Conservation (phyloP, 2,888 invertebrate genomes). For the Lasius fuliginosus region DNA sequence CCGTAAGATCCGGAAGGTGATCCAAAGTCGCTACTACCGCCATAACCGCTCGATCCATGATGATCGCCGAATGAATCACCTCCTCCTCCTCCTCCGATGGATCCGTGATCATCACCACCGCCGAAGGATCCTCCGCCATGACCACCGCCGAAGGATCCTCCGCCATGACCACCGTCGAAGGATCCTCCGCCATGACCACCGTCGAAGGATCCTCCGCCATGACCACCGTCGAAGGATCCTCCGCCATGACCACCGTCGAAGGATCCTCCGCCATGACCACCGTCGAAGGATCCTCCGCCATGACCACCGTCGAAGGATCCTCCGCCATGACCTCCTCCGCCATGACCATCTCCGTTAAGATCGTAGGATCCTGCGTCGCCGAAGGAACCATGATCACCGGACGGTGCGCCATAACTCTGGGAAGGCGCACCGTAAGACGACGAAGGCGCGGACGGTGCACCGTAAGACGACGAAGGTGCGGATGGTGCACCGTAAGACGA, state of each 20-base stretch:
- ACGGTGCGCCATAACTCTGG: slow-evolving; percentile 48
- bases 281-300: slow-evolving; percentile 41
- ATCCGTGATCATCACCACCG: slow-evolving; percentile 73
- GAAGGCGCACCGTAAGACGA: slow-evolving; percentile 72
- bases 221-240: slow-evolving; percentile 35
- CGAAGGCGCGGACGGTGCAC: slow-evolving; percentile 53
- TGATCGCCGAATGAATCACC: slow-evolving; percentile 75
- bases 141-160: slow-evolving; percentile 41
- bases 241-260: slow-evolving; percentile 39
- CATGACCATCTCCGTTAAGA: background rate
- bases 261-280: slow-evolving; percentile 73
- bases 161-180: slow-evolving; percentile 44
- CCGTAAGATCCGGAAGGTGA: slow-evolving; percentile 66
- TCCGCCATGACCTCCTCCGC: slow-evolving; percentile 38
- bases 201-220: slow-evolving; percentile 41
- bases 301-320: slow-evolving; percentile 13
- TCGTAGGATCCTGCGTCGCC: slow-evolving; percentile 12
- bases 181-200: slow-evolving; percentile 53
- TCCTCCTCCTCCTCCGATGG: background rate
- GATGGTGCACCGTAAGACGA: slow-evolving; percentile 75
- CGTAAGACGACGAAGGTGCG: slow-evolving; percentile 61
- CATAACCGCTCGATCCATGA: slow-evolving; percentile 46
- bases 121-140: slow-evolving; percentile 58
- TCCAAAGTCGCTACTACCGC: slow-evolving; percentile 14
- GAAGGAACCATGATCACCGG: slow-evolving; percentile 45